Evolutionary conservation across 1,140 invertebrate genomes (phyloP).

Genomic region (Polypedilum pembai): DNA sequence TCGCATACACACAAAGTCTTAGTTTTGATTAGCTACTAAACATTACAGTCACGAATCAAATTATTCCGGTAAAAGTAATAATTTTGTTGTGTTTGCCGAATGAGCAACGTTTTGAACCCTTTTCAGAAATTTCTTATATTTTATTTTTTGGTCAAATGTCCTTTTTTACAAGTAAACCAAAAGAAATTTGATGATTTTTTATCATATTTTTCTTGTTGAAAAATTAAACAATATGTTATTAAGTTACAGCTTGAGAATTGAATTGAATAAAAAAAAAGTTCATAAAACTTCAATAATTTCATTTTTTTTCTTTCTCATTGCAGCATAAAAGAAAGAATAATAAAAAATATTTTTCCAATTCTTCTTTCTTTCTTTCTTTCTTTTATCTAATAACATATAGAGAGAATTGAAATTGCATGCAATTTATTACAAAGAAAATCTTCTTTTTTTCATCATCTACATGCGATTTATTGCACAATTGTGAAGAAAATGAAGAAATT

Average conservation of each 20-base stretch:
- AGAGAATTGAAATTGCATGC: not conserved
- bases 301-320: not conserved
- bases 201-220: too few species aligned
- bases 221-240: not conserved
- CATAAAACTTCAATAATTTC: not conserved
- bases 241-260: not conserved
- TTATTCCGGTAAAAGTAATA: slow-evolving; percentile 25
- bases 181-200: too few species aligned
- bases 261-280: not conserved
- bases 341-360: too few species aligned
- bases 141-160: too few species aligned
- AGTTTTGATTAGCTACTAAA: slow-evolving; percentile 26
- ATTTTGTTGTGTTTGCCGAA: not conserved
- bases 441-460: too few species aligned
- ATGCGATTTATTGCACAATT: slow-evolving; percentile 15
- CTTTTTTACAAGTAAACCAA: too few species aligned
- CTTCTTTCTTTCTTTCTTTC: not conserved
- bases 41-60: slow-evolving; percentile 24
- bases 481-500: too few species aligned
- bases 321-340: not conserved
- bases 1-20: not conserved
- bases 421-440: not conserved
- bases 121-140: too few species aligned
- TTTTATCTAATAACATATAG: slow-evolving; percentile 12
- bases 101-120: too few species aligned